These are phyloP conservation scores for Manis pentadactyla DNA, from an alignment of 2,797 vertebrate genomes.

Conservation along the genomic window DNA sequence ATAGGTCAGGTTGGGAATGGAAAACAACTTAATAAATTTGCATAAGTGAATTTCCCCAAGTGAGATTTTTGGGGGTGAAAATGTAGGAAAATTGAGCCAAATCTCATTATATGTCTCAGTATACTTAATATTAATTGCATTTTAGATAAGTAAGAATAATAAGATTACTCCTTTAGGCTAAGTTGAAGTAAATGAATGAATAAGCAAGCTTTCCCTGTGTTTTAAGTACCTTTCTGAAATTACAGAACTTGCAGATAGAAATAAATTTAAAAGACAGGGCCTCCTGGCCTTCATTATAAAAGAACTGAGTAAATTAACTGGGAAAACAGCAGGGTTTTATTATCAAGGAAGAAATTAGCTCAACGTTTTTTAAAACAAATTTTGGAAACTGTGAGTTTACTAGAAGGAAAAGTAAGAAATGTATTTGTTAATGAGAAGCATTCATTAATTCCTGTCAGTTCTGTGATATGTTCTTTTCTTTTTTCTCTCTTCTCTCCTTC, in stretches of 20 bases:
- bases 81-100: background rate
- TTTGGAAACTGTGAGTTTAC: slow-evolving; percentile 39
- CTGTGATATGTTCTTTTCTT: background rate
- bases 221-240: slow-evolving; percentile 61
- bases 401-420: slow-evolving; percentile 52
- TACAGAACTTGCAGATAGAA: slow-evolving; percentile 52
- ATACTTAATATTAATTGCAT: slow-evolving; percentile 42
- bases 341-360: slow-evolving; percentile 58
- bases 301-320: slow-evolving; percentile 54
- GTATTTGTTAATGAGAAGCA: background rate
- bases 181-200: slow-evolving; percentile 42
- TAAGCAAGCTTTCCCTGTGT: background rate
- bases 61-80: background rate
- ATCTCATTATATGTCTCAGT: background rate
- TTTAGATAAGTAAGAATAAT: slow-evolving; percentile 25
- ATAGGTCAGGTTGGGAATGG: background rate
- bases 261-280: slow-evolving; percentile 59
- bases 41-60: background rate
- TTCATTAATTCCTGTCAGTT: background rate
- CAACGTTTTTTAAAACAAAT: slow-evolving; percentile 50
- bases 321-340: slow-evolving; percentile 54
- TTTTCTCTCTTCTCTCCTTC: background rate
- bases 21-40: background rate
- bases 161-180: slow-evolving; percentile 34
- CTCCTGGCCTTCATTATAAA: slow-evolving; percentile 54